Evolutionary conservation across 2,113 vertebrate genomes (phyloP).

Genomic region (Okapia johnstoni): DNA sequence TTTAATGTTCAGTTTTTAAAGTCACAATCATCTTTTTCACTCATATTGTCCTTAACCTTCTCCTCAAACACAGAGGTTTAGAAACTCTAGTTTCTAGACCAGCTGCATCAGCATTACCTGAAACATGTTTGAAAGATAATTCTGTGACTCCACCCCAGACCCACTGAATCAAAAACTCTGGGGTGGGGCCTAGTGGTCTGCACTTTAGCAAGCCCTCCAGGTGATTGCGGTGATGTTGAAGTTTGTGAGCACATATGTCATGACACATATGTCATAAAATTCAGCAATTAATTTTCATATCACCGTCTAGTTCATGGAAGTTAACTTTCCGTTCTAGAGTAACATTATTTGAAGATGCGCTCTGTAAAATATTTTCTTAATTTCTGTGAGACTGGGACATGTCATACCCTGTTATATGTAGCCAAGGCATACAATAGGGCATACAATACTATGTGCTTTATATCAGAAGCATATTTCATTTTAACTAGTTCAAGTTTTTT

Average conservation of each 20-base stretch:
- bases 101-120: not conserved
- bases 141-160: not conserved
- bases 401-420: not conserved
- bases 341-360: not conserved
- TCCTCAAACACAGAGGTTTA: not conserved
- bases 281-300: not conserved
- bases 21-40: not conserved
- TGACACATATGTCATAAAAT: not conserved
- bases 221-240: not conserved
- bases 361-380: not conserved
- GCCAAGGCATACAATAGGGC: not conserved
- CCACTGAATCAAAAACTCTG: not conserved
- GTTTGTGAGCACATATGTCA: not conserved
- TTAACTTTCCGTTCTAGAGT: not conserved
- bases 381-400: not conserved
- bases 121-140: not conserved
- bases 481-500: not conserved
- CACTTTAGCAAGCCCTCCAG: not conserved
- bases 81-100: not conserved
- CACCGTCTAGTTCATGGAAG: not conserved
- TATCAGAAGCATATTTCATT: not conserved
- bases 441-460: not conserved
- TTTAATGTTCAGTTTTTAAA: slow-evolving; percentile 3
- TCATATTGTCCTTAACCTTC: not conserved
- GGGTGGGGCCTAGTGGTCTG: not conserved